Evolutionary conservation across 2,888 invertebrate genomes (phyloP), one percentile per base, ranked within the genome.

Genomic region (Drosophila nigricruria): DNA sequence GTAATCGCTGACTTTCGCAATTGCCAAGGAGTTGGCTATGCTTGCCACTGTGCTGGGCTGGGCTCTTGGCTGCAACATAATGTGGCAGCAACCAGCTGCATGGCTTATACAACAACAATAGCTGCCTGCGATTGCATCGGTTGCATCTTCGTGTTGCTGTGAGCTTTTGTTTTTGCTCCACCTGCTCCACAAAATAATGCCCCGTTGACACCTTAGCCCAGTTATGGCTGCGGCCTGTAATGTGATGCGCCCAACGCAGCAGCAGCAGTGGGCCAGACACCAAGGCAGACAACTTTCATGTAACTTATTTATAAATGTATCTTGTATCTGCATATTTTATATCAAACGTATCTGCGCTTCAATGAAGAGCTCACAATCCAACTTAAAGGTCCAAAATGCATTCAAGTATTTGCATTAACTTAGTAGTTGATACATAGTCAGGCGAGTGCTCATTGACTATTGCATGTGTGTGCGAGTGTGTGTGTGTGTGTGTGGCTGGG

Each of bases 191-290:
- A 60, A 47, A 49, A 40, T 63, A 32, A n/a, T 63, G 69, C 40
- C 53, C 73, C 62, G 69, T 65, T 89, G 88, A 85, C 89, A 89
- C 88, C 88, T 71, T 85, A 82, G 71, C 88, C 88, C 73, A 85
- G 71, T 85, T 88, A 73, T 38, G 38, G 53, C 25, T 52, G 50
- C 64, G 54, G 53, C 65, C 50, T 76, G 81, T 79, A 89, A 85
- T 84, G 74, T 74, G 73, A 89, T 87, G 79, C 89, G 36, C 42
- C 40, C 50, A 50, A 23, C n/a, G 27, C 47, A 47, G 25, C 16
- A 45, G 25, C 47, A 27, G 18, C 14, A 43, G 14, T 52, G 60
- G 52, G n/a, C 32, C 56, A 62, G 71, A 54, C 62, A 65, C 45
- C 77, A 47, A 60, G 59, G 69, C 61, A 73, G 77, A 65, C 80